Evolutionary conservation across 2,797 vertebrate genomes (phyloP), one percentile per base, ranked within the genome.

Genomic region (Hylomyscus alleni): DNA sequence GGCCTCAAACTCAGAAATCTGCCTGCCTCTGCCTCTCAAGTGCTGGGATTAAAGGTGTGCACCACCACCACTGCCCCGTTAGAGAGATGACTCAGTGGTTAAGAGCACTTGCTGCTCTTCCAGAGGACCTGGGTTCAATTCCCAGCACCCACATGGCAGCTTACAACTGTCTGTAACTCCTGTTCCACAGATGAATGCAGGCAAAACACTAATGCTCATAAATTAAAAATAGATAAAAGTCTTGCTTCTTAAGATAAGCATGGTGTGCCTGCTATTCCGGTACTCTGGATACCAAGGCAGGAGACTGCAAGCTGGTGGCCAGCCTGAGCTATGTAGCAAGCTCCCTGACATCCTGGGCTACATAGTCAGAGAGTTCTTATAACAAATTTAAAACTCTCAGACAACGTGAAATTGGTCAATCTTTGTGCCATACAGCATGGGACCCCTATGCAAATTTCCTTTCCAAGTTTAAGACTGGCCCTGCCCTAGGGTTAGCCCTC

Each of bases 391-490:
- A 88, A 56, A 34, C 6, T 22, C 54, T 7, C 40, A 56, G 47
- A 31, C 82, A 82, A 34, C 84, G 19, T 31, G 44, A 29, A 40
- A 22, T 54, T 67, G 31, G 65, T 90, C 86, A 44, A 24, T 20
- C 20, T 56, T 65, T 94, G 78, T 40, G 69, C 60, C 85, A 17
- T 12, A 65, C 26, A 90, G 73, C 58, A 81, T 6, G 75, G 52
- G 6, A 40, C 14, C 6, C 29, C 31, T 76, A 86, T 29, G 44
- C 75, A 96, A 93, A 93, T 89, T 58, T 62, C 67, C 26, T 37
- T 78, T 56, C 80, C 72, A 96, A 78, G 34, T 77, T 80, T 88
- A 95, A 97, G 40, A 37, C 50, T 29, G 75, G 56, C 56, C 22
- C 54, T 17, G 72, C 20, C 26, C 17, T 87, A 29, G 24, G 78